phyloP scores from a whole-genome alignment of 2,113 vertebrate species.

The Pongo pygmaeus region DNA sequence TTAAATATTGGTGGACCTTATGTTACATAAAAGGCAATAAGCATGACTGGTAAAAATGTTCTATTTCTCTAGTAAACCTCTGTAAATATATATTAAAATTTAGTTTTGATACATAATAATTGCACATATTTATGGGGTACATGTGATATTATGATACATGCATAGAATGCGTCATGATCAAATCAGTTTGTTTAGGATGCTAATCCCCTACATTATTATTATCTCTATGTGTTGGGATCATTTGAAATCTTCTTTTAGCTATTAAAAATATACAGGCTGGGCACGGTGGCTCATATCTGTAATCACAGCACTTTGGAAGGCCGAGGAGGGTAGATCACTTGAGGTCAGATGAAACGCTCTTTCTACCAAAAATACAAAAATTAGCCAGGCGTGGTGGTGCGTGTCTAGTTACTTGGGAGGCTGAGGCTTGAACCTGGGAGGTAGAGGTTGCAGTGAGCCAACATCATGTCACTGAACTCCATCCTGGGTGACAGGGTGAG shows the following conservation, averaged over 20 bases:
- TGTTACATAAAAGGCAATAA: not conserved
- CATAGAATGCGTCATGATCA: not conserved
- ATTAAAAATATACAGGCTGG: not conserved
- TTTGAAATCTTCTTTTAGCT: not conserved
- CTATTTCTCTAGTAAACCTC: not conserved
- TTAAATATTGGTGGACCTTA: not conserved
- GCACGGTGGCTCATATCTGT: too few species aligned
- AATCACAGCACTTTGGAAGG: too few species aligned
- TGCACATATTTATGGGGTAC: not conserved
- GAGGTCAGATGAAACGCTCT: too few species aligned
- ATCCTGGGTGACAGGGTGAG: too few species aligned
- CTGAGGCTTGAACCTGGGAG: too few species aligned
- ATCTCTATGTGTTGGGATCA: not conserved
- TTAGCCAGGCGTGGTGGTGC: too few species aligned
- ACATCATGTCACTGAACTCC: too few species aligned
- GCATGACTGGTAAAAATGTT: not conserved
- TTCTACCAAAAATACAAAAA: too few species aligned
- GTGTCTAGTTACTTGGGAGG: too few species aligned
- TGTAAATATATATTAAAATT: not conserved
- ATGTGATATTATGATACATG: not conserved
- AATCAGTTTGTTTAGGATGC: not conserved
- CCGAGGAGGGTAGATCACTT: too few species aligned
- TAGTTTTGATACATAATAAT: not conserved
- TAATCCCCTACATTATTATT: not conserved
- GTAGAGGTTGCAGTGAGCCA: too few species aligned